phyloP scores from a whole-genome alignment of 2,888 invertebrate species.

The Andrena camellia region DNA sequence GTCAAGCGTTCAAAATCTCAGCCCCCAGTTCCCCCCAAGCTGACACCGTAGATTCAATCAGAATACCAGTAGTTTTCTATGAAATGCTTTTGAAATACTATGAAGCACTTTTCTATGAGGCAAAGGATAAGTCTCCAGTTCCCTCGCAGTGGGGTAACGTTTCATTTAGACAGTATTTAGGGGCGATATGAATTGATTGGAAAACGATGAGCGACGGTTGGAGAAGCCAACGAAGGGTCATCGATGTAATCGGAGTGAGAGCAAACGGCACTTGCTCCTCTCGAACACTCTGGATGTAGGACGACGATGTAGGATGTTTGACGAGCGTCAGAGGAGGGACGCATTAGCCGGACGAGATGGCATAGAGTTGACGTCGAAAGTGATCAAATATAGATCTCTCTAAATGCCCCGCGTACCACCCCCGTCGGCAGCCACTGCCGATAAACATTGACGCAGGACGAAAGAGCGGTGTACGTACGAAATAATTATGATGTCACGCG shows the following conservation, averaged over 20 bases:
- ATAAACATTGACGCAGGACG: conserved; percentile 70
- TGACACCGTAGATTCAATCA: too few species aligned
- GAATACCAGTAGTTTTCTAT: too few species aligned
- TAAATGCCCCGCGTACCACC: conserved; percentile 65
- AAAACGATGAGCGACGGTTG: conserved; percentile 35
- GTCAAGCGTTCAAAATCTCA: too few species aligned
- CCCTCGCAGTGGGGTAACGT: conserved; percentile 13
- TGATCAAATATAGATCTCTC: conserved; percentile 81
- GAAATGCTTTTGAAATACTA: too few species aligned
- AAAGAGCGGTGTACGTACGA: conserved; percentile 40
- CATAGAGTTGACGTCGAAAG: conserved; percentile 78
- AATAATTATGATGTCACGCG: conserved; percentile 67
- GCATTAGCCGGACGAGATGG: conserved; percentile 78
- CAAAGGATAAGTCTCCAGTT: neutral
- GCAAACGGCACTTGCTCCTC: conserved; percentile 75
- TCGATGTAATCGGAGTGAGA: conserved; percentile 75
- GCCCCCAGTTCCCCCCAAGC: too few species aligned
- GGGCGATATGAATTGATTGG: conserved; percentile 49
- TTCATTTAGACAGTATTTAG: conserved; percentile 32
- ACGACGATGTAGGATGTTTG: conserved; percentile 73
- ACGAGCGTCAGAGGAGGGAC: conserved; percentile 74
- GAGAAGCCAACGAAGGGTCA: conserved; percentile 65
- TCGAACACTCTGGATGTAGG: conserved; percentile 69
- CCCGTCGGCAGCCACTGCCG: conserved; percentile 37
- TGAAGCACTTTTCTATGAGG: too few species aligned